A percentile compares a stretch with the other conserved stretches of the same genome.
Evolutionary conservation across 1,140 invertebrate genomes (phyloP).

Genomic region (Aphis craccivora): DNA sequence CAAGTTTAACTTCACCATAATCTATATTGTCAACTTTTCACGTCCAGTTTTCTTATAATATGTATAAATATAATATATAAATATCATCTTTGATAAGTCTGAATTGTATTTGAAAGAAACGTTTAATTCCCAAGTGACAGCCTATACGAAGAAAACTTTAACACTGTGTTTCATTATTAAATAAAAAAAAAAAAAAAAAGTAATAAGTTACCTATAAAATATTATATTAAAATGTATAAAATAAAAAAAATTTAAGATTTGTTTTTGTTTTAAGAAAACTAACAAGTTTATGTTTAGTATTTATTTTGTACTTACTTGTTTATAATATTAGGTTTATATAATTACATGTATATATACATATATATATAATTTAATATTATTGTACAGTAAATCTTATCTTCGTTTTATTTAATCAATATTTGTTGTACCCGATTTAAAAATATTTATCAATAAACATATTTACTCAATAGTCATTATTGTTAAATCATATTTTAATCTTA

Average conservation of each 20-base stretch:
- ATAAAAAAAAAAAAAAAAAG: neutral
- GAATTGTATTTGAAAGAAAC: neutral
- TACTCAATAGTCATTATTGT: neutral
- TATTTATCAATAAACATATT: constrained; percentile 47
- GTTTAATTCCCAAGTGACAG: constrained; percentile 28
- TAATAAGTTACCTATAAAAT: constrained; percentile 18
- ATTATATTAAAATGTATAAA: neutral
- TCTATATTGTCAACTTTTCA: neutral
- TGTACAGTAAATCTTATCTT: constrained; percentile 41
- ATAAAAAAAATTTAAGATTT: neutral
- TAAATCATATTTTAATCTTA: neutral
- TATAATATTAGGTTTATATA: constrained; percentile 39
- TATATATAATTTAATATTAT: neutral
- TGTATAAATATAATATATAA: neutral
- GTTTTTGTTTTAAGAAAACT: neutral
- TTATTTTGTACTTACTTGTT: constrained; percentile 37
- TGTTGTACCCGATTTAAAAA: constrained; percentile 33
- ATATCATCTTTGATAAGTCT: constrained; percentile 7
- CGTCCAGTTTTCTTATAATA: neutral
- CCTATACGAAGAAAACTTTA: neutral
- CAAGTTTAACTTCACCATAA: neutral
- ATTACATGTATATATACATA: neutral
- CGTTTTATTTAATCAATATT: constrained; percentile 31
- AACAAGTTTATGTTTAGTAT: constrained; percentile 11
- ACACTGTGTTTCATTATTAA: neutral